Percentiles rank a stretch among this genome's conserved stretches.
Evolutionary conservation across 2,113 vertebrate species (phyloP).

Genomic region (Rhea pennata): DNA sequence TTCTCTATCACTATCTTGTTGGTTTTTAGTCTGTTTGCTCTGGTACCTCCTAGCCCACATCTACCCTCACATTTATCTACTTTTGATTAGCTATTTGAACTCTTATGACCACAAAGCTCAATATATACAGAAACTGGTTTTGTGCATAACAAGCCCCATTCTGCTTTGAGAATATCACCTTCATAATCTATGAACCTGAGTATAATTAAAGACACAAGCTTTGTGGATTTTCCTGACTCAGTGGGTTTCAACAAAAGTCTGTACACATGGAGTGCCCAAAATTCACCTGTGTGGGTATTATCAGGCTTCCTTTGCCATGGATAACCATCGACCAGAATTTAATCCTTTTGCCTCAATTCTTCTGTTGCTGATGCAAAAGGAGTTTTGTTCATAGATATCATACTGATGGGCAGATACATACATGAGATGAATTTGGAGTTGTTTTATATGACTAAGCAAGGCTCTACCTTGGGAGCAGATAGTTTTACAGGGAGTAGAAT

Average conservation of each 20-base stretch:
- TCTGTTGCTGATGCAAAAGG: not conserved
- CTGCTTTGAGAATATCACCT: not conserved
- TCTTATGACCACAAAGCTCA: not conserved
- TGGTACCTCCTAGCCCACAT: not conserved
- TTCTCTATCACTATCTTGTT: not conserved
- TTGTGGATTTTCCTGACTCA: not conserved
- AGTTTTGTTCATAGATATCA: not conserved
- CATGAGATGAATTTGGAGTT: not conserved
- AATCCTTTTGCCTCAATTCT: not conserved
- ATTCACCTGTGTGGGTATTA: not conserved
- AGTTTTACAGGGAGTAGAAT: not conserved
- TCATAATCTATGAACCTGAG: not conserved
- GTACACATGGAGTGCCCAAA: not conserved
- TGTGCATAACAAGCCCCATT: not conserved
- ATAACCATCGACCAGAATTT: not conserved
- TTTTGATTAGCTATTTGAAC: not conserved
- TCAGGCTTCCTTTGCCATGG: not conserved
- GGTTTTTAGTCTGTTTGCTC: not conserved
- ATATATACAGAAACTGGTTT: not conserved
- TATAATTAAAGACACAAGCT: not conserved
- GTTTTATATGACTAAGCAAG: not conserved
- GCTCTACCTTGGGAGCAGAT: not conserved
- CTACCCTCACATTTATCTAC: not conserved
- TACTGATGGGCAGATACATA: not conserved
- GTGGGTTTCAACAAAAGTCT: not conserved